These are phyloP conservation scores for Maniola hyperantus DNA, from an alignment of 2,888 invertebrate species.

Conservation along the genomic window DNA sequence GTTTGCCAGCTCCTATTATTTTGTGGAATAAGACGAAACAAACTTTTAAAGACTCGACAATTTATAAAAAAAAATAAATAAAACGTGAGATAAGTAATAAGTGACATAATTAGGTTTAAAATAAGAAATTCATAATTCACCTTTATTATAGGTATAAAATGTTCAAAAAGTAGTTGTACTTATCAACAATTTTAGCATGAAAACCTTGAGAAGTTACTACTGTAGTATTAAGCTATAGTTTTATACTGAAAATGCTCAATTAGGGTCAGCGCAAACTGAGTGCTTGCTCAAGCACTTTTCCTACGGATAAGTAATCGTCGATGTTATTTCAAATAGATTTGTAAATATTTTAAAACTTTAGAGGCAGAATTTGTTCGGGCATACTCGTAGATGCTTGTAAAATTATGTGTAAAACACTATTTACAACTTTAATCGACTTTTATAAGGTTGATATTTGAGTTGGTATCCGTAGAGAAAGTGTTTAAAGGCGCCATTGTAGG, in stretches of 20 bases:
- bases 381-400: neutral
- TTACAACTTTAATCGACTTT: no score
- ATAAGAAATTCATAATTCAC: neutral
- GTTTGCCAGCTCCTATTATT: neutral
- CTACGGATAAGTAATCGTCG: neutral
- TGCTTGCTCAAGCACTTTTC: neutral
- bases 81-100: neutral
- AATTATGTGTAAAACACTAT: no score
- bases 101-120: neutral
- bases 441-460: no score
- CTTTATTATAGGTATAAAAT: neutral
- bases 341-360: neutral
- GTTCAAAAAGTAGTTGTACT: constrained; percentile 10
- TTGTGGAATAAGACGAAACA: neutral
- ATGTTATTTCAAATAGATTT: no score
- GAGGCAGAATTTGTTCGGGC: neutral
- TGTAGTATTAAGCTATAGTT: neutral
- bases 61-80: neutral
- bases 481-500: no score
- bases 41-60: neutral
- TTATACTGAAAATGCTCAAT: constrained; percentile 29
- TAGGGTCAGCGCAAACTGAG: neutral
- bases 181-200: neutral
- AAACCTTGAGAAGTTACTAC: neutral
- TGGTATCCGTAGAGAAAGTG: no score